Base-by-base conservation (phyloP, 2,888 invertebrate genomes). In the Willowsia nigromaculata region DNA sequence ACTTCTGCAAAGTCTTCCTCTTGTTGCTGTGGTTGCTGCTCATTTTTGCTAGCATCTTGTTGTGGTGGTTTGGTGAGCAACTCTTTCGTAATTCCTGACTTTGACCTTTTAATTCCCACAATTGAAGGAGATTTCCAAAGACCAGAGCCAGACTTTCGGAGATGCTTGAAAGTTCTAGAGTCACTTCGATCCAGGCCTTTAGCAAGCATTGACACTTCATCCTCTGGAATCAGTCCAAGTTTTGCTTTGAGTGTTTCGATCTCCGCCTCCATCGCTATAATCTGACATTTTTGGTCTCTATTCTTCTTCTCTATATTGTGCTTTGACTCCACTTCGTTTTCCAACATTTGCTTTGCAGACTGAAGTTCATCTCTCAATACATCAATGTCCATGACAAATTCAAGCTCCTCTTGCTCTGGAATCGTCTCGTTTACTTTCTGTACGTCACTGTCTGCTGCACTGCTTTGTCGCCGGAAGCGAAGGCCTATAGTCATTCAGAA, bases 341-440 rank as follows among this genome's bases (percentile, higher is more conserved):
- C 97, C 90, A 98, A 94, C 95, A 98, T 96, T 94, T 98, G 98
- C 94, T 98, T 98, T 7, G 97, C 97, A 88, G 97, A 97, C 93
- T 98, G 98, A 53, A 98, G 95, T 94, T 98, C 98, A 93, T 98
- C 98, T 92, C 98, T 95, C 22, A 97, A 96, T 93, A 96, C 97
- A 93, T 98, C 98, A 92, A 98, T 98, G 93, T 98, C 98, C 93
- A 98, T 98, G 93, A 81, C 81, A 40, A 98, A 98, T 93, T 98
- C 85, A 11, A 81, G 40, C 74, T 89, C 90, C 47, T 92, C 92
- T 11, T 65, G 22, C 76, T 91, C 91, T 56, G 85, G 94, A 40
- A 94, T 93, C 18, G 95, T 96, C 93, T 96, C 80, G 27, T 18
- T 74, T 27, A 40, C 80, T 80, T 83, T 88, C 93, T 30, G 40